phyloP scores from a whole-genome alignment of 2,888 invertebrate genomes.

The Patella depressa region DNA sequence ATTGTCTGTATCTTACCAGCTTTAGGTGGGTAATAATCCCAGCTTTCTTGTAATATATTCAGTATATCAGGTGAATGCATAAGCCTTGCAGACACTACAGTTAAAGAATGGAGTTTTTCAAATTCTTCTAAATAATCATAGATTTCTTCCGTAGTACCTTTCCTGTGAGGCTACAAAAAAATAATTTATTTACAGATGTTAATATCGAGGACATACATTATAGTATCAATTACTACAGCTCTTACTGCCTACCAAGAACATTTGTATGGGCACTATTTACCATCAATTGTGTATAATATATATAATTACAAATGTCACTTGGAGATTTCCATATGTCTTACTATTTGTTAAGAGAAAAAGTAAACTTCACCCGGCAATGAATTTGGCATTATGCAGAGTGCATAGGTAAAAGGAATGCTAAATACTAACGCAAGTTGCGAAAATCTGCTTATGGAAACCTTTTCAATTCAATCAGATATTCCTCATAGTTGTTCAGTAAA shows the following conservation, averaged over 20 bases:
- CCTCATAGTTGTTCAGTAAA: too few relatives aligned
- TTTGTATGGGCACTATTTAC: neutral
- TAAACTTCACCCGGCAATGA: too few relatives aligned
- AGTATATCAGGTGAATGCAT: slow-evolving; percentile 45
- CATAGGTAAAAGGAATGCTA: too few relatives aligned
- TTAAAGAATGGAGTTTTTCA: slow-evolving; percentile 55
- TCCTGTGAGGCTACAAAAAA: slow-evolving; percentile 46
- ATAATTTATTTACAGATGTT: neutral
- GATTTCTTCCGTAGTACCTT: slow-evolving; percentile 57
- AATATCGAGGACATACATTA: neutral
- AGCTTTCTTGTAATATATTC: slow-evolving; percentile 51
- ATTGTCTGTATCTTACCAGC: slow-evolving; percentile 13
- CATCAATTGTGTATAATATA: neutral
- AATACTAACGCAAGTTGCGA: too few relatives aligned
- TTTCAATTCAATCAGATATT: too few relatives aligned
- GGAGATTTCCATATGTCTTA: too few relatives aligned
- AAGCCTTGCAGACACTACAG: slow-evolving; percentile 47
- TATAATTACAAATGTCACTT: too few relatives aligned
- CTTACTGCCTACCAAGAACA: neutral
- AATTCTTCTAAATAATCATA: slow-evolving; percentile 60
- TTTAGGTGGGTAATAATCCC: slow-evolving; percentile 39
- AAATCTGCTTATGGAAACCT: too few relatives aligned
- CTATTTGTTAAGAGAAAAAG: too few relatives aligned
- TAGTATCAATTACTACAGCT: neutral
- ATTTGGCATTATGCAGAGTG: too few relatives aligned